A percentile compares a stretch with the other conserved stretches of the same genome.
Evolutionary conservation across 2,888 invertebrate genomes (phyloP).

Genomic region (Criorhina ranunculi): DNA sequence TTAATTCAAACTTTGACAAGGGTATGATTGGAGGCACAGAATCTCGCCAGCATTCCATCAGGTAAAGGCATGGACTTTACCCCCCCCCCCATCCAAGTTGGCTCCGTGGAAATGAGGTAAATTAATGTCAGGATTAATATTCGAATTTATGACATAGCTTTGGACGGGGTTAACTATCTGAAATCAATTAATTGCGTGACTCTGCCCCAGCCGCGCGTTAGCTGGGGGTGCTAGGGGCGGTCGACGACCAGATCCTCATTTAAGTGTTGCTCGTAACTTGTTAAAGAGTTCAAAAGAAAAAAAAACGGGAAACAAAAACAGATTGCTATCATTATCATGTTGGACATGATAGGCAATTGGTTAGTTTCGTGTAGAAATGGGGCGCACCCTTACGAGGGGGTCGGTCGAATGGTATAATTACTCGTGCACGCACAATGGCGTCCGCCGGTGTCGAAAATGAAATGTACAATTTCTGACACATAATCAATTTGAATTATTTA

Average conservation of each 20-base stretch:
- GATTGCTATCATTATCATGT: constrained; percentile 76
- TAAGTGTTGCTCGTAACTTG: constrained; percentile 65
- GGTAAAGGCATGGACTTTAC: constrained; percentile 27
- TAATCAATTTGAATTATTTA: constrained; percentile 76
- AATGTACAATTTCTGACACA: constrained; percentile 74
- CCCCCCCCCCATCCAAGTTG: background rate
- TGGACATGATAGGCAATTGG: constrained; percentile 75
- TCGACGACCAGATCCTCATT: constrained; percentile 9
- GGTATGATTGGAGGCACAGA: constrained; percentile 53
- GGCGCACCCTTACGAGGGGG: constrained; percentile 7
- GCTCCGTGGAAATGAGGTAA: constrained; percentile 59
- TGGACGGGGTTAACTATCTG: constrained; percentile 68
- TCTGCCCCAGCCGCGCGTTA: background rate
- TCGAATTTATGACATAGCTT: constrained; percentile 71
- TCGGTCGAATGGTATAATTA: constrained; percentile 50
- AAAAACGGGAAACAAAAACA: constrained; percentile 6
- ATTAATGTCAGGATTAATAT: constrained; percentile 75
- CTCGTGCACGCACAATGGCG: constrained; percentile 56
- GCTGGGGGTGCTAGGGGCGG: constrained; percentile 13
- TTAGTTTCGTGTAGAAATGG: constrained; percentile 58
- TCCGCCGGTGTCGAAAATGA: constrained; percentile 64
- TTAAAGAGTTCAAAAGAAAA: constrained; percentile 65
- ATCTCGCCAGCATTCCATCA: constrained; percentile 25
- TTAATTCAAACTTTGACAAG: constrained; percentile 73
- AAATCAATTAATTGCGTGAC: constrained; percentile 75